A percentile compares a stretch with the other conserved stretches of the same genome.
Conservation (phyloP, 2,113 vertebrate species). For the Mesocricetus auratus region DNA sequence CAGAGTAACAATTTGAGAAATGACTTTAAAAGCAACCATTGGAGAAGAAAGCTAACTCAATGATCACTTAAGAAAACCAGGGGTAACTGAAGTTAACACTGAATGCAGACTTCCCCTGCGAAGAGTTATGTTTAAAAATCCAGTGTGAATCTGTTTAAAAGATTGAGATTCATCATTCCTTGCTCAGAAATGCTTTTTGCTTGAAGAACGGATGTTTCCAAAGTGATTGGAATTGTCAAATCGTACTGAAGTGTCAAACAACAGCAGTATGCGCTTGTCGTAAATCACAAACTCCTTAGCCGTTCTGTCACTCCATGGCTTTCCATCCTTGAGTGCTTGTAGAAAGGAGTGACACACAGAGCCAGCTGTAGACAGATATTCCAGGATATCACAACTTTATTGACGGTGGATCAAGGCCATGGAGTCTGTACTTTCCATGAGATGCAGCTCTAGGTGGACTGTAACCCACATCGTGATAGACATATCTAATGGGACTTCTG, state of each 20-base stretch:
- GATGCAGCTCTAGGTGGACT: neutral
- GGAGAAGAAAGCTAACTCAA: conserved; percentile 58
- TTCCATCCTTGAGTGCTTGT: neutral
- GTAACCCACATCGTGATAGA: neutral
- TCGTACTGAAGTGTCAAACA: neutral
- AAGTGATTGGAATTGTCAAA: conserved; percentile 18
- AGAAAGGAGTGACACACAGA: neutral
- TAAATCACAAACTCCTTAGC: neutral
- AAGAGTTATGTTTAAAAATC: conserved; percentile 53
- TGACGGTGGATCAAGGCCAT: neutral
- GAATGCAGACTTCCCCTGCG: conserved; percentile 21
- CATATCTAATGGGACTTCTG: neutral
- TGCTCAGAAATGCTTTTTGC: conserved; percentile 47
- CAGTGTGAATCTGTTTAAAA: conserved; percentile 44
- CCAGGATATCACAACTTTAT: neutral
- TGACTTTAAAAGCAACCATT: conserved; percentile 42
- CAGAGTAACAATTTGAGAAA: conserved; percentile 43
- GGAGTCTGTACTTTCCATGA: neutral
- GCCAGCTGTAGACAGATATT: neutral
- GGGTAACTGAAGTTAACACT: conserved; percentile 28
- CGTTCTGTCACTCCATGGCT: neutral
- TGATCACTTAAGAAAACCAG: neutral
- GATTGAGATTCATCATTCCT: neutral
- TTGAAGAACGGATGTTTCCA: neutral
- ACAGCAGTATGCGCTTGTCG: neutral